A percentile compares a stretch with the other conserved stretches of the same genome.
Conservation (phyloP, 2,113 vertebrate species). For the Meleagris gallopavo region DNA sequence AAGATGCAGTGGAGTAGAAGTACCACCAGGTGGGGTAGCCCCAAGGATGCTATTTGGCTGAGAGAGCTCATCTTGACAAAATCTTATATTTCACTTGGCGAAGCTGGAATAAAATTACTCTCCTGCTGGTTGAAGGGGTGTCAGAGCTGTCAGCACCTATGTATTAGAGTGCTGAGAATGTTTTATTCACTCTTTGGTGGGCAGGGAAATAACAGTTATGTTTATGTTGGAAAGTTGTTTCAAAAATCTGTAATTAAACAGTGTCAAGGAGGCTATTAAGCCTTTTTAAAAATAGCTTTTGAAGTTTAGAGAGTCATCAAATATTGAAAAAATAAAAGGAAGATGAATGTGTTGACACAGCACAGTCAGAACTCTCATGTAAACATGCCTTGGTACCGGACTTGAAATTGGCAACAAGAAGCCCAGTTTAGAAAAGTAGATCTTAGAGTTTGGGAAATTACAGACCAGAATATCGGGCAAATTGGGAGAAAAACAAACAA, state of each 20-base stretch:
- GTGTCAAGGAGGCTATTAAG: background rate
- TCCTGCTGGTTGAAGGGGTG: accelerated
- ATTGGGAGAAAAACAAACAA: background rate
- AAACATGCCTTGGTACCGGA: background rate
- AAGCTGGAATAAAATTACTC: background rate
- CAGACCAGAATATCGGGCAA: background rate
- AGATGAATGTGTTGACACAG: accelerated
- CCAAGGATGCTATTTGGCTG: accelerated
- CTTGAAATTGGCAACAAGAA: background rate
- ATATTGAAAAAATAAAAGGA: background rate
- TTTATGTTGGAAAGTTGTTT: background rate
- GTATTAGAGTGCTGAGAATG: accelerated
- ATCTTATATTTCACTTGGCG: accelerated
- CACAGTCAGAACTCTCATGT: background rate
- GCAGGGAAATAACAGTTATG: background rate
- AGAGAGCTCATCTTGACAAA: accelerated
- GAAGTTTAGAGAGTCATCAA: background rate
- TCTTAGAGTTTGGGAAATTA: background rate
- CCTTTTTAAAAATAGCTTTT: background rate
- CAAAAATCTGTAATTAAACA: background rate
- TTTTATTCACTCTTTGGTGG: background rate
- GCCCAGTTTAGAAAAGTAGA: accelerated
- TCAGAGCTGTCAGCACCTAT: background rate
- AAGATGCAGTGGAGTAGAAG: background rate
- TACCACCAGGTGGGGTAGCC: background rate